Percentiles rank a stretch among this genome's conserved stretches.
Conservation (phyloP, 2,797 vertebrate species). For the Urosaurus nigricauda region DNA sequence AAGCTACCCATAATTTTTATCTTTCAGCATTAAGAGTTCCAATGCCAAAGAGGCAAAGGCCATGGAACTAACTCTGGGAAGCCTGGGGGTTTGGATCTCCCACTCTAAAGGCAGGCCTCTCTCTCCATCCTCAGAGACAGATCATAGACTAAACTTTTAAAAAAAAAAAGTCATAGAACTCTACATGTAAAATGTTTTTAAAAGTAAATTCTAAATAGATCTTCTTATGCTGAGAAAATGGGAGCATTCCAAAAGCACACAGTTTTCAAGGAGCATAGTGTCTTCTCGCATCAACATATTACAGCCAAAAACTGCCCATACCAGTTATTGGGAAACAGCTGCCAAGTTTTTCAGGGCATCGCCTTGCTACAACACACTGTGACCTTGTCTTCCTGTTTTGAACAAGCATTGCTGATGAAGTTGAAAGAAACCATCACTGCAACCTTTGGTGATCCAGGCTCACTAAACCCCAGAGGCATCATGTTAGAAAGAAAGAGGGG, state of each 20-base stretch:
- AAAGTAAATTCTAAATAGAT: no score
- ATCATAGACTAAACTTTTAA: no score
- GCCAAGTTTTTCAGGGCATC: slow-evolving; percentile 11
- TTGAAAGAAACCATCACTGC: slow-evolving; percentile 34
- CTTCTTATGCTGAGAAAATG: no score
- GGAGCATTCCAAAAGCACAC: background rate
- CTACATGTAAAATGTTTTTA: no score
- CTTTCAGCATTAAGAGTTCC: no score
- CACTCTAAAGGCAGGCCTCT: no score
- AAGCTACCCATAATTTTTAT: no score
- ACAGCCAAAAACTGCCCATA: slow-evolving; percentile 18
- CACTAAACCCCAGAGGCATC: slow-evolving; percentile 60
- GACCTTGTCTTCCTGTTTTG: slow-evolving; percentile 38
- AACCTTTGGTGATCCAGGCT: slow-evolving; percentile 52
- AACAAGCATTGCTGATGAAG: slow-evolving; percentile 51
- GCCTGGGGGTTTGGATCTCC: no score
- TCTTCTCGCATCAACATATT: background rate
- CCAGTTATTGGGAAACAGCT: background rate
- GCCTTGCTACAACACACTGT: background rate
- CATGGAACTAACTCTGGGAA: no score
- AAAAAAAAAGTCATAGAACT: no score
- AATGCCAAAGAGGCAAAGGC: no score
- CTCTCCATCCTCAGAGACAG: no score
- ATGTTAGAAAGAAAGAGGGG: slow-evolving; percentile 49
- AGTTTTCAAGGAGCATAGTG: background rate